Evolutionary conservation across 2,888 invertebrate genomes (phyloP).

Genomic region (Chaetogeoica ovagalla): DNA sequence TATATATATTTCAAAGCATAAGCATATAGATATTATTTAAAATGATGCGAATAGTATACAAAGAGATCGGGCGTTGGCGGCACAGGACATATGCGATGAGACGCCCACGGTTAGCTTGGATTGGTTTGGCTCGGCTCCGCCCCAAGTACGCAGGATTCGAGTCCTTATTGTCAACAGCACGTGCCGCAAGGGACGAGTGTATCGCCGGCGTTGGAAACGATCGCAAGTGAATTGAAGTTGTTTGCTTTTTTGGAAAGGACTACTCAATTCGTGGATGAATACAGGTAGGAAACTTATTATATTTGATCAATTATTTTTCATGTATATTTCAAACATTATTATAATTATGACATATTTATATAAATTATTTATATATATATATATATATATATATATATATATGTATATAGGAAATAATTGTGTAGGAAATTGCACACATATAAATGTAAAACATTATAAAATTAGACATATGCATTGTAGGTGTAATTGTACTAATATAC

Average conservation of each 20-base stretch:
- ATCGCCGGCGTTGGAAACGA: constrained; percentile 40
- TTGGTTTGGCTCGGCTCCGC: constrained; percentile 35
- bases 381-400: no score
- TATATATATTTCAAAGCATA: no score
- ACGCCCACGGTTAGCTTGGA: constrained; percentile 11
- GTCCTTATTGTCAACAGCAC: constrained; percentile 30
- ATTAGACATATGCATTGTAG: no score
- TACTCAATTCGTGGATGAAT: constrained; percentile 44
- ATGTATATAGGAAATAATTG: no score
- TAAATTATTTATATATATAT: no score
- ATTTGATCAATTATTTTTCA: background rate
- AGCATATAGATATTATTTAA: constrained; percentile 18
- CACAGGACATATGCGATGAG: constrained; percentile 48
- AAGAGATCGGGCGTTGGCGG: constrained; percentile 42
- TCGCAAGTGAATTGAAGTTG: constrained; percentile 33
- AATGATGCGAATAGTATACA: constrained; percentile 14
- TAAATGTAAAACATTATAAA: no score
- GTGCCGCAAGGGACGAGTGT: constrained; percentile 40
- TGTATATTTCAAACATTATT: background rate
- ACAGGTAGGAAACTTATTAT: constrained; percentile 31
- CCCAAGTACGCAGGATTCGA: constrained; percentile 17
- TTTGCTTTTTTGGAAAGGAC: constrained; percentile 24
- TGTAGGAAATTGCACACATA: no score
- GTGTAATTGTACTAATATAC: no score
- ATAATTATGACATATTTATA: background rate